These are phyloP conservation scores for Agonopterix arenella DNA, from an alignment of 2,888 invertebrate genomes.

Conservation along the genomic window DNA sequence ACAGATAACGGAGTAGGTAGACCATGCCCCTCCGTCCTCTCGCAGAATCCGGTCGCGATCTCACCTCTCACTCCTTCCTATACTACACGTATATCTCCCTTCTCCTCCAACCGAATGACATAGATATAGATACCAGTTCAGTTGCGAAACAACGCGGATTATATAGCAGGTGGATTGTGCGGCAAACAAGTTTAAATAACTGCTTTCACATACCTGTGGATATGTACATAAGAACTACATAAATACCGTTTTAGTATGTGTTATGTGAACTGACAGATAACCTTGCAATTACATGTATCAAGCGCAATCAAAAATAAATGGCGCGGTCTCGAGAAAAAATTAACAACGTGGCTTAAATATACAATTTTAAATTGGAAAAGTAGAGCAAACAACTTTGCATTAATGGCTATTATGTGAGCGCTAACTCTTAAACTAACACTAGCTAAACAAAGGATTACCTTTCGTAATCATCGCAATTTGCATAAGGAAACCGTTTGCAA, in stretches of 20 bases:
- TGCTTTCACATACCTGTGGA: constrained; percentile 65
- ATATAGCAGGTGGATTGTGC: constrained; percentile 75
- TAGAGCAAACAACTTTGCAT: too few species aligned
- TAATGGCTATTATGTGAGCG: too few species aligned
- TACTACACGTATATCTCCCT: constrained; percentile 19
- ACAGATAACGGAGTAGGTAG: constrained; percentile 64
- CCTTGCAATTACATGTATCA: not conserved
- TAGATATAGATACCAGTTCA: constrained; percentile 70
- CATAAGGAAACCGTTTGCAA: too few species aligned
- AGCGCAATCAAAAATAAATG: not conserved
- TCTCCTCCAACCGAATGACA: constrained; percentile 57
- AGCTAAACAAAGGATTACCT: too few species aligned
- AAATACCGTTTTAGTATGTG: constrained; percentile 16
- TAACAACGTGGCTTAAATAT: too few species aligned
- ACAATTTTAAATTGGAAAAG: too few species aligned
- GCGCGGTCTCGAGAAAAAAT: too few species aligned
- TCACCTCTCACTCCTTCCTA: constrained; percentile 39
- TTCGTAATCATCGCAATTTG: too few species aligned
- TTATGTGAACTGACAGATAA: constrained; percentile 8
- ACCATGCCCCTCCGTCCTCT: constrained; percentile 65
- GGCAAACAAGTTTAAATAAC: constrained; percentile 71
- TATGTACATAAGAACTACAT: constrained; percentile 34
- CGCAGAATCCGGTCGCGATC: constrained; percentile 59
- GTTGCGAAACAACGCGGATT: constrained; percentile 76
- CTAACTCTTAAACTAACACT: too few species aligned